A percentile compares a stretch with the other conserved stretches of the same genome.
These are phyloP conservation scores for Allygus modestus DNA, from an alignment of 2,888 invertebrate genomes.

Conservation along the genomic window DNA sequence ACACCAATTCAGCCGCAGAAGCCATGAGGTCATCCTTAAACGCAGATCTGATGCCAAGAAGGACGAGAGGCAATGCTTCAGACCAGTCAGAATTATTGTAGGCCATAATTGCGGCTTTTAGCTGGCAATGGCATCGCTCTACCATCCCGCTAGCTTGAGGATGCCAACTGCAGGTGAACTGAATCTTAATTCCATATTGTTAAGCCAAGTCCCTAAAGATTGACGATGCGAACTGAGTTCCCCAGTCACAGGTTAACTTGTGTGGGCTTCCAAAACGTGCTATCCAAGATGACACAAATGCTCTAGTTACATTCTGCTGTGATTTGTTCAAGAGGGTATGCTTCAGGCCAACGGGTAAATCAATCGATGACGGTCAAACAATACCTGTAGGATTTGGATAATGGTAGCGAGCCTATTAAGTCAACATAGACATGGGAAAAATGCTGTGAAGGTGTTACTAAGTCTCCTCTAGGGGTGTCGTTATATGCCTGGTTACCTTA, in stretches of 20 bases:
- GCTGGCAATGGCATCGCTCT: slow-evolving; percentile 60
- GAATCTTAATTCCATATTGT: neutral
- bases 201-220: neutral
- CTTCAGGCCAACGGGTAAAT: slow-evolving; percentile 74
- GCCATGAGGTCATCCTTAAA: too few species aligned
- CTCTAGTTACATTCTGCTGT: slow-evolving; percentile 73
- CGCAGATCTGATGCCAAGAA: slow-evolving; percentile 54
- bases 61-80: slow-evolving; percentile 44
- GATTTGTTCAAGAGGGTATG: too few species aligned
- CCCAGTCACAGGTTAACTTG: slow-evolving; percentile 68
- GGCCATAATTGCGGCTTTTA: slow-evolving; percentile 60
- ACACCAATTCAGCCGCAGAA: too few species aligned
- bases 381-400: neutral
- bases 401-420: neutral
- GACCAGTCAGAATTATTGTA: slow-evolving; percentile 23
- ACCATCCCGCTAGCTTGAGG: neutral
- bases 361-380: slow-evolving; percentile 72
- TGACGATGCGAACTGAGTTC: slow-evolving; percentile 22
- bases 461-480: neutral
- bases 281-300: too few species aligned
- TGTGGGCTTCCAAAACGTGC: neutral
- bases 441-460: neutral
- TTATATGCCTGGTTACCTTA: neutral
- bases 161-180: neutral
- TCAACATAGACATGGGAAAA: neutral